These are phyloP conservation scores for Passer domesticus DNA, from an alignment of 2,113 vertebrate genomes.

Conservation along the genomic window DNA sequence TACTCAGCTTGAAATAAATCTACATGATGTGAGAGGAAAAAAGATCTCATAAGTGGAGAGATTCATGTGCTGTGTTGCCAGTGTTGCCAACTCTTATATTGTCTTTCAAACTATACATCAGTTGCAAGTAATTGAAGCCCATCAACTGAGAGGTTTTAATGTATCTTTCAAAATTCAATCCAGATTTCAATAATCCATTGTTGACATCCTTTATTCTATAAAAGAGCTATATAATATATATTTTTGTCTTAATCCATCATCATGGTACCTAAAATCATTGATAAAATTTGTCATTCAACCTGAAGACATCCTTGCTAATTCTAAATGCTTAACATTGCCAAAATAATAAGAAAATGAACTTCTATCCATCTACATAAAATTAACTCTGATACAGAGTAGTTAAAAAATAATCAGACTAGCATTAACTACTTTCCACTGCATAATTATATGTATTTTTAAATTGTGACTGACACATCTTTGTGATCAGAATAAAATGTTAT, in stretches of 20 bases:
- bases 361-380: background rate
- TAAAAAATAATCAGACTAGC: background rate
- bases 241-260: background rate
- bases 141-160: background rate
- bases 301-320: background rate
- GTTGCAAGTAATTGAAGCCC: background rate
- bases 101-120: background rate
- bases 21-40: background rate
- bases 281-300: background rate
- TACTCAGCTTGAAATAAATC: background rate
- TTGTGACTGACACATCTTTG: background rate
- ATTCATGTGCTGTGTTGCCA: background rate
- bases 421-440: background rate
- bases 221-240: background rate
- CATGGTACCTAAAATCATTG: background rate
- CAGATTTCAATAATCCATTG: background rate
- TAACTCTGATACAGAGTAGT: background rate
- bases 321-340: background rate
- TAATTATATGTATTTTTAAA: background rate
- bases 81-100: background rate
- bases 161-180: background rate
- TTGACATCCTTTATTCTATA: background rate
- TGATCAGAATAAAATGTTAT: background rate
- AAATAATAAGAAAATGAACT: background rate
- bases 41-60: rapidly evolving